phyloP scores from a whole-genome alignment of 2,113 vertebrate genomes.

The Electrona antarctica region DNA sequence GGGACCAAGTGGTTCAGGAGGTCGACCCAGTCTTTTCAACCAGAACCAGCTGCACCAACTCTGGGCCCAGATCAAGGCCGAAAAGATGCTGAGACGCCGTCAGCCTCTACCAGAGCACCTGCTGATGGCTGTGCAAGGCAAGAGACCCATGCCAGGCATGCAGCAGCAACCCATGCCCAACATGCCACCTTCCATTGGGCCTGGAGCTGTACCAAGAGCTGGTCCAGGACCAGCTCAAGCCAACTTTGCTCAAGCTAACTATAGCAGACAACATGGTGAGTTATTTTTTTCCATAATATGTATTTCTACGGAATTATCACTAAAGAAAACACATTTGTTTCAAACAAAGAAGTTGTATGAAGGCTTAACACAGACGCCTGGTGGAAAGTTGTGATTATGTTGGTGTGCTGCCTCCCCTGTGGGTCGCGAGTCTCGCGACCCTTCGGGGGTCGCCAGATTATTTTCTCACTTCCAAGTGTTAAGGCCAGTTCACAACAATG shows the following conservation, averaged over 20 bases:
- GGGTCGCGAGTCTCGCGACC: too few species aligned
- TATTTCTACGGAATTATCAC: not conserved
- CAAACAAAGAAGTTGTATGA: conserved; percentile 11
- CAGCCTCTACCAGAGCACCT: conserved; percentile 92
- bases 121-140: conserved; percentile 95
- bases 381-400: conserved; percentile 20
- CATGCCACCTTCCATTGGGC: conserved; percentile 87
- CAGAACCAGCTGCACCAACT: conserved; percentile 74
- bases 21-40: conserved; percentile 90
- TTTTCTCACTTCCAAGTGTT: not conserved
- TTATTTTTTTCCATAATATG: too few species aligned
- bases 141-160: conserved; percentile 92
- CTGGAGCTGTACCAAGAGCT: conserved; percentile 80
- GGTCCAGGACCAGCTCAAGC: conserved; percentile 84
- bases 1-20: conserved; percentile 54
- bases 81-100: conserved; percentile 93
- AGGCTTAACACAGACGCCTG: conserved; percentile 39
- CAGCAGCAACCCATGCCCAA: conserved; percentile 87
- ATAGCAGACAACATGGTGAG: conserved; percentile 91
- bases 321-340: not conserved
- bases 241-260: conserved; percentile 76
- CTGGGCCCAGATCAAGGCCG: conserved; percentile 96
- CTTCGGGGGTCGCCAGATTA: too few species aligned
- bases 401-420: not conserved
- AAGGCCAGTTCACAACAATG: not conserved